Conservation (phyloP, 2,888 invertebrate genomes). For the Nysson spinosus region DNA sequence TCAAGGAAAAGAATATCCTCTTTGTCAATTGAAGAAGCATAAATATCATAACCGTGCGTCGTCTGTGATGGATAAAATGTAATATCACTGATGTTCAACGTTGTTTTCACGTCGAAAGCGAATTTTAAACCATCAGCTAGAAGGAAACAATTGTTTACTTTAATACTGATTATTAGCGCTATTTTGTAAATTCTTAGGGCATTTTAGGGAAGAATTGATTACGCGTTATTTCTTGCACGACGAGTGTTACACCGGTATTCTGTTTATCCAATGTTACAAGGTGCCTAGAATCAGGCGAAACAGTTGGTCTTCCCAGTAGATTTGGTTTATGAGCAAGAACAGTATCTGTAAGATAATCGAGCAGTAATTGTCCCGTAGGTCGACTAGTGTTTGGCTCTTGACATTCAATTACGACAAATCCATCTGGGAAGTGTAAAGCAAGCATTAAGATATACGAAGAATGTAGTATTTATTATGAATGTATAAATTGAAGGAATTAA, state of each 20-base stretch:
- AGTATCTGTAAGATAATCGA: conserved; percentile 86
- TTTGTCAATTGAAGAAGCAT: conserved; percentile 85
- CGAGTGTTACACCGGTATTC: conserved; percentile 80
- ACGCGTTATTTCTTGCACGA: conserved; percentile 83
- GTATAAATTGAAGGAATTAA: not conserved
- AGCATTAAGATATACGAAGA: too few relatives aligned
- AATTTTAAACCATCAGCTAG: conserved; percentile 84
- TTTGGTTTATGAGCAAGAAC: conserved; percentile 82
- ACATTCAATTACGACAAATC: conserved; percentile 85
- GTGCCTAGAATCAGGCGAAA: conserved; percentile 85
- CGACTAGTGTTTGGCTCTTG: conserved; percentile 82
- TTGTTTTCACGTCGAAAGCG: conserved; percentile 86
- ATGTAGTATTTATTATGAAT: too few relatives aligned
- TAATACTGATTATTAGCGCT: too few relatives aligned
- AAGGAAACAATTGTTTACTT: too few relatives aligned
- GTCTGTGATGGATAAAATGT: conserved; percentile 86
- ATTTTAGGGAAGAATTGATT: conserved; percentile 63
- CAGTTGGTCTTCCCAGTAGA: conserved; percentile 82
- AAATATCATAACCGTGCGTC: conserved; percentile 86
- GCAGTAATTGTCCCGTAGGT: conserved; percentile 82
- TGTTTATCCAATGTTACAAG: conserved; percentile 83
- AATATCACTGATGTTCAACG: conserved; percentile 84
- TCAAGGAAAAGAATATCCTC: conserved; percentile 86
- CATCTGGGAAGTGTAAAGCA: conserved; percentile 80
- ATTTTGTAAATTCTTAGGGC: too few relatives aligned